A percentile compares a stretch with the other conserved stretches of the same genome.
Evolutionary conservation across 2,888 invertebrate species (phyloP).

Genomic region (Ametastegia equiseti): DNA sequence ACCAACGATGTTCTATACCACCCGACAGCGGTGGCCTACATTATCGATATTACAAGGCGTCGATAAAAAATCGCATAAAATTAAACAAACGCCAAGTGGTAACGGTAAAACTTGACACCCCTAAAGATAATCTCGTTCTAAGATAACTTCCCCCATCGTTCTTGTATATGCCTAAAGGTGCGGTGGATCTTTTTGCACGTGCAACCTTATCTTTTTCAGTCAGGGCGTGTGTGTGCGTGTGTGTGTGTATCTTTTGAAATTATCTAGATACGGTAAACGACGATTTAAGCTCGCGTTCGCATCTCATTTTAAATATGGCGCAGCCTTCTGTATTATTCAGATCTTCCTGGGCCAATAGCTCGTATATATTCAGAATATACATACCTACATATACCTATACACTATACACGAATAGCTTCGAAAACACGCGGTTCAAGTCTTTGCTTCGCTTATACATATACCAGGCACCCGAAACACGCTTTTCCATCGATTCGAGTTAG

Average conservation of each 20-base stretch:
- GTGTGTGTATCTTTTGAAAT: not conserved
- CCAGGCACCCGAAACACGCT: conserved; percentile 16
- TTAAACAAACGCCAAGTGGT: conserved; percentile 72
- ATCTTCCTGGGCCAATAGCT: conserved; percentile 50
- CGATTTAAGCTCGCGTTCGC: conserved; percentile 56
- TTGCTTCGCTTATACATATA: conserved; percentile 6
- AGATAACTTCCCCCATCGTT: not conserved
- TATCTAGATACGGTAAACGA: conserved; percentile 42
- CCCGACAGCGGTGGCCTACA: conserved; percentile 66
- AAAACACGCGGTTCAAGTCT: conserved; percentile 24
- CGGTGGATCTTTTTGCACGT: not conserved
- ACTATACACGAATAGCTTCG: not conserved
- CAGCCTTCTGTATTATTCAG: conserved; percentile 67
- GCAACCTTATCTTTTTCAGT: not conserved
- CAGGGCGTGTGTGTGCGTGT: not conserved
- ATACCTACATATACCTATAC: not conserved
- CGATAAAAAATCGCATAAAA: conserved; percentile 76
- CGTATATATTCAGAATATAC: conserved; percentile 63
- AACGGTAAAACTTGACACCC: conserved; percentile 66
- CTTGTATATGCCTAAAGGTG: not conserved
- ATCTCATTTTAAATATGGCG: conserved; percentile 63
- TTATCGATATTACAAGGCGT: conserved; percentile 75
- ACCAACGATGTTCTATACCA: conserved; percentile 13
- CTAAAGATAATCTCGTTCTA: conserved; percentile 21
- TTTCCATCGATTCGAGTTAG: conserved; percentile 42